Conservation (phyloP, 2,888 invertebrate genomes). For the Phaonia tiefii region DNA sequence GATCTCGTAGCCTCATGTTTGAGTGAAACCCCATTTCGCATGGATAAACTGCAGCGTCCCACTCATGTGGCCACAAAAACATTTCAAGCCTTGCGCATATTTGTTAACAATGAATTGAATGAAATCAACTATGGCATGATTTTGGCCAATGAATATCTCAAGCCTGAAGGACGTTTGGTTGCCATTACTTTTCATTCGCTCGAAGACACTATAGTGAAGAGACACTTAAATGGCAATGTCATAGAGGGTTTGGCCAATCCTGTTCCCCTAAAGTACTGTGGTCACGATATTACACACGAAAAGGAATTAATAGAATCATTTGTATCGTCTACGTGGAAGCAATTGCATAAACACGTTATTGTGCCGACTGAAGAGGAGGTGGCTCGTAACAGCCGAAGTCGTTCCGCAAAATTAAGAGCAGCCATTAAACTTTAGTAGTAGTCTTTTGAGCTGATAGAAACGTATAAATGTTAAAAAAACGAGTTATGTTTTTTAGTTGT, state of each 20-base stretch:
- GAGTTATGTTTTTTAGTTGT: background rate
- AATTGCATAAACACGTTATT: constrained; percentile 90
- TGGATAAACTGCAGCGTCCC: constrained; percentile 88
- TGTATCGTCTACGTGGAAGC: constrained; percentile 87
- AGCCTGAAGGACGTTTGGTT: constrained; percentile 88
- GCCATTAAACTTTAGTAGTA: constrained; percentile 85
- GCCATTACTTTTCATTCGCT: constrained; percentile 95
- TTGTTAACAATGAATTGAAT: constrained; percentile 97
- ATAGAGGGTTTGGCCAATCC: constrained; percentile 87
- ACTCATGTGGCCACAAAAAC: constrained; percentile 94
- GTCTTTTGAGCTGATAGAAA: background rate
- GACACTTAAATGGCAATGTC: constrained; percentile 90
- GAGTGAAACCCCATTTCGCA: constrained; percentile 81
- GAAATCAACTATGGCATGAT: constrained; percentile 94
- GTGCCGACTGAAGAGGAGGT: constrained; percentile 88
- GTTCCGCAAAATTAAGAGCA: constrained; percentile 94
- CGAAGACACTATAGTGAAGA: constrained; percentile 95
- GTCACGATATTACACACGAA: constrained; percentile 83
- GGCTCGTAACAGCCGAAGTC: constrained; percentile 89
- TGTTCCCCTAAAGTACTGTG: constrained; percentile 87
- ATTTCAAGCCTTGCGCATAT: constrained; percentile 95
- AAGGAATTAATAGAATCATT: constrained; percentile 84
- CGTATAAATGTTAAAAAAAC: background rate
- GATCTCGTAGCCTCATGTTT: constrained; percentile 86
- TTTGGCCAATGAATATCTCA: constrained; percentile 88